phyloP scores from a whole-genome alignment of 2,113 vertebrate genomes.

The Empidonax traillii region DNA sequence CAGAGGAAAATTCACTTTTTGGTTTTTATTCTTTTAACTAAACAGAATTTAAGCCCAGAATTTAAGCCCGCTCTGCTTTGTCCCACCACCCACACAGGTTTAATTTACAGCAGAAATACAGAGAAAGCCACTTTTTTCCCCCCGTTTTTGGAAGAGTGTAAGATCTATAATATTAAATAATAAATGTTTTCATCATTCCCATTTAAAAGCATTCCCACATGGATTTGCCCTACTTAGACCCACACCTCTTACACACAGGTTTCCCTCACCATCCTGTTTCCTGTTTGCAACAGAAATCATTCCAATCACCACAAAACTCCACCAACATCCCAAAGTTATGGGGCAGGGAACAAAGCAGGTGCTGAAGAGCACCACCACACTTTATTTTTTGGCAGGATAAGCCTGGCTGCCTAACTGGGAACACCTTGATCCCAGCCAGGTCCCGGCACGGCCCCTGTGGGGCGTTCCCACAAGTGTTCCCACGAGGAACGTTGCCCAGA shows the following conservation, averaged over 20 bases:
- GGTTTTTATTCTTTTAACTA: background rate
- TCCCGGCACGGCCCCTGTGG: rapidly evolving
- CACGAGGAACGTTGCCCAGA: rapidly evolving
- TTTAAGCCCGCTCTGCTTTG: too few relatives aligned
- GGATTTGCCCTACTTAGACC: background rate
- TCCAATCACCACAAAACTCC: rapidly evolving
- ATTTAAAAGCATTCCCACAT: rapidly evolving
- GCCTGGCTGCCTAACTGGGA: background rate
- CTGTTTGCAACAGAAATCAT: background rate
- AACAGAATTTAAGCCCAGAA: background rate
- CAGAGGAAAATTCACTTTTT: rapidly evolving
- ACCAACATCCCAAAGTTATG: too few relatives aligned
- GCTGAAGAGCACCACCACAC: rapidly evolving
- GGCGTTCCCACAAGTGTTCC: background rate
- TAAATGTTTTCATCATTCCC: rapidly evolving
- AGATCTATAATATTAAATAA: background rate
- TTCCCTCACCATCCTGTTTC: rapidly evolving
- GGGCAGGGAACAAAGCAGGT: rapidly evolving
- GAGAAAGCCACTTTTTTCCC: rapidly evolving
- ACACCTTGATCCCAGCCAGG: background rate
- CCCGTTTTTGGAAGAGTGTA: background rate
- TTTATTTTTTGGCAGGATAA: background rate
- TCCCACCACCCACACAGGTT: rapidly evolving
- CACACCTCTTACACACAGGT: rapidly evolving
- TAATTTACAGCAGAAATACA: rapidly evolving